Evolutionary conservation across 2,797 vertebrate genomes (phyloP), one percentile per base, ranked within the genome.

Genomic region (Lutjanus campechanus): DNA sequence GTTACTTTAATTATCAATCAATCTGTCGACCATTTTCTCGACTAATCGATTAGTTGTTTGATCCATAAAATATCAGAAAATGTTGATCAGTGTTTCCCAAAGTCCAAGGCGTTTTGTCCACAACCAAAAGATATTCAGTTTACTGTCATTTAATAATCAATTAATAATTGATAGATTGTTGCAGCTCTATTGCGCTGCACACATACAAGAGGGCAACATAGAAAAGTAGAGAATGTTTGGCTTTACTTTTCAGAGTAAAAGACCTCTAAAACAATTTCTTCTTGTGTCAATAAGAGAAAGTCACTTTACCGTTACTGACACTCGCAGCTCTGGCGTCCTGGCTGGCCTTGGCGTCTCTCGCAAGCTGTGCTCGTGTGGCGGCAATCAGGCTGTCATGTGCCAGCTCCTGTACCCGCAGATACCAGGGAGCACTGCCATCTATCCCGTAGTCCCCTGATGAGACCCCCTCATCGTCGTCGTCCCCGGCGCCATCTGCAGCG

Each of bases 311-410:
- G 80, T 95, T 98, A 82, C 82, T 94, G 95, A 85, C 84, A 11
- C 84, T 63, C 0, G 93, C 94, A 68, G 97, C 96, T 93, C 97
- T 97, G 83, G 97, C 97, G 76, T 95, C 97, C 92, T 97, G 94
- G 95, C 91, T 96, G 91, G 97, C 96, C 94, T 97, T 98, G 84
- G 97, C 97, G 77, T 96, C 98, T 91, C 97, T 97, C 10, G 97
- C 98, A 0, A 99, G 93, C 77, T 99, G 98, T 9, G 98, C 98
- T 17, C 98, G 96, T 13, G 98, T 99, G 87, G 98, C 98, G 46
- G 98, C 98, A 10, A 99, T 98, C 85, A 99, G 95, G 93, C 98
- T 99, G 95, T 99, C 98, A 36, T 99, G 98, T 47, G 98, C 98
- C 91, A 99, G 88, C 88, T 99, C 98, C 85, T 99, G 98, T 22